Evolutionary conservation across 1,140 invertebrate genomes (phyloP), one percentile per base, ranked within the genome.

Genomic region (Achatina immaculata): DNA sequence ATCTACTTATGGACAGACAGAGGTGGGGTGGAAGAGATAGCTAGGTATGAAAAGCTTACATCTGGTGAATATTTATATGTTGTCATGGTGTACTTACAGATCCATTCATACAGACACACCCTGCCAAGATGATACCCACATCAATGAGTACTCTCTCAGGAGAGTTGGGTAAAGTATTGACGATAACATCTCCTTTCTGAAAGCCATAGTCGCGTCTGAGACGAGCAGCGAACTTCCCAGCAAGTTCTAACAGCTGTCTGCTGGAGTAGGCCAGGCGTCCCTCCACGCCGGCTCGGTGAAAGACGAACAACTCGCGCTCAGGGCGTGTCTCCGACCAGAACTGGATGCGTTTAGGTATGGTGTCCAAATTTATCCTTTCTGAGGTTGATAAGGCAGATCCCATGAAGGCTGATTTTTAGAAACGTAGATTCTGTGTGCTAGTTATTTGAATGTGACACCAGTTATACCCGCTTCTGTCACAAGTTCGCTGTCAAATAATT

Each of bases 141-240:
- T 81, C 80, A 19, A 51, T 65, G 55, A 81, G 34, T 16, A 81
- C 38, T 38, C 71, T 28, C 58, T 81, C 80, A 2, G 72, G 80
- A 48, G 80, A 81, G 43, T 81, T 81, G 51, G 72, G 55, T 14
- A 81, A 45, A 28, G 80, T 81, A 36, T 81, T 76, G 43, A 43
- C 40, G 40, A 81, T 69, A n/a, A 81, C 69, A 45, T 81, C 72
- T 43, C 73, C 73, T 36, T 62, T 69, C 34, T 69, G 42, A 48
- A 81, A 65, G 0, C 80, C 80, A 21, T 40, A 40, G 21, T 58
- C 19, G 6, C 16, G 2, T 24, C 65, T 42, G n/a, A 81, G 38
- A 0, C 51, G 19, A 7, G 43, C 28, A 19, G 71, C 55, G 51
- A 77, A 77, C 7, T 51, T 71, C 2, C 72, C 72, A 2, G 36